These are phyloP conservation scores for Sinelater perroti DNA, from an alignment of 2,888 invertebrate genomes.

Conservation along the genomic window DNA sequence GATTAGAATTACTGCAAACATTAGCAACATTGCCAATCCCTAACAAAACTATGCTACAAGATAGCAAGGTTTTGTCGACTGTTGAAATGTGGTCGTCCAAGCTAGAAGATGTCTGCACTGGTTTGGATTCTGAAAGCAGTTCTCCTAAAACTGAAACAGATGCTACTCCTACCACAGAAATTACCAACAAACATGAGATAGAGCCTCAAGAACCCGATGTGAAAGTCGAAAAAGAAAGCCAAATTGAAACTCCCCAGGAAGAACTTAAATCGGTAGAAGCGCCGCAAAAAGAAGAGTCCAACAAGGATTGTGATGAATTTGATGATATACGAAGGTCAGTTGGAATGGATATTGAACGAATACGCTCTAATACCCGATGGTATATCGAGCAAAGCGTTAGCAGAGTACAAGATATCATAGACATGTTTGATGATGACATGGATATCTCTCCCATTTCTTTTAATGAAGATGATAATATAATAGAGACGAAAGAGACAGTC, in stretches of 20 bases:
- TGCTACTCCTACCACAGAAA: not conserved
- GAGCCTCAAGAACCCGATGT: too few species aligned
- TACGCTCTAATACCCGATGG: constrained; percentile 8
- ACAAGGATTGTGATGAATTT: too few species aligned
- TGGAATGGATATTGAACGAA: constrained; percentile 43
- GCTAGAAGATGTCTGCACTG: constrained; percentile 56
- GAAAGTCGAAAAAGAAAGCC: not conserved
- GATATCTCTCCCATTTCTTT: constrained; percentile 35
- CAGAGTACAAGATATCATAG: constrained; percentile 38
- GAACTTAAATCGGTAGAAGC: constrained; percentile 21
- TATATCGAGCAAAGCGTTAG: constrained; percentile 7
- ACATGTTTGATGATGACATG: constrained; percentile 41
- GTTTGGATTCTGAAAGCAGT: constrained; percentile 58
- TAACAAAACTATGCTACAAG: constrained; percentile 91
- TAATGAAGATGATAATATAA: constrained; percentile 27
- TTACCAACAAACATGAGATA: not conserved
- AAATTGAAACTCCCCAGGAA: not conserved
- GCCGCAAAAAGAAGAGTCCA: not conserved
- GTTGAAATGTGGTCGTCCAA: constrained; percentile 83
- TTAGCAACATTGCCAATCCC: constrained; percentile 88
- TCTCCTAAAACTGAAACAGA: constrained; percentile 53
- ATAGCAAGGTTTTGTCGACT: constrained; percentile 86
- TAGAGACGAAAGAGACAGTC: constrained; percentile 43
- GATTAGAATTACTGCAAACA: constrained; percentile 79
- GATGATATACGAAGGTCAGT: constrained; percentile 45